Percentiles rank a stretch among this genome's conserved stretches.
Evolutionary conservation across 2,888 invertebrate genomes (phyloP).

Genomic region (Orthosia cruda): DNA sequence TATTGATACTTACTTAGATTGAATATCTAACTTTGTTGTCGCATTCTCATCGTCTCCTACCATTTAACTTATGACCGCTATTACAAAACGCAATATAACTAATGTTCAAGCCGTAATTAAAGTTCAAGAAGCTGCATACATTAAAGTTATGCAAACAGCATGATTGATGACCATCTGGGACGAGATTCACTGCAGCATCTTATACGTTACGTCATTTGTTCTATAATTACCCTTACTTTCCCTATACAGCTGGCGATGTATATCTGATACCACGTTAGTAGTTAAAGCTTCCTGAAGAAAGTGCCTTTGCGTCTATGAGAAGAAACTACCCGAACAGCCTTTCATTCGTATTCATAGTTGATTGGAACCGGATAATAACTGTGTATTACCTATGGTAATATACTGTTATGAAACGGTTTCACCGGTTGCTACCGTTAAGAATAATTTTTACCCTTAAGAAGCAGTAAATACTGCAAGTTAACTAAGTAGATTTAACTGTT

Average conservation of each 20-base stretch:
- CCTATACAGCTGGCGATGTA: conserved; percentile 20
- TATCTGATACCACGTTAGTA: conserved; percentile 22
- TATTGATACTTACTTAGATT: no score
- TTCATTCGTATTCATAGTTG: conserved; percentile 58
- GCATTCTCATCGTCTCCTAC: conserved; percentile 2
- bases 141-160: conserved; percentile 60
- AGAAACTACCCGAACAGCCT: conserved; percentile 67
- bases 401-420: conserved; percentile 40
- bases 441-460: conserved; percentile 19
- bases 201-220: conserved; percentile 51
- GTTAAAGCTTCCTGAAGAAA: conserved; percentile 76
- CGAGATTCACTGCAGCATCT: conserved; percentile 53
- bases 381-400: conserved; percentile 50
- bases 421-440: conserved; percentile 37
- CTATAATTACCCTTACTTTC: conserved; percentile 60
- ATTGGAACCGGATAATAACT: conserved; percentile 56
- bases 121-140: conserved; percentile 53
- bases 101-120: conserved; percentile 46
- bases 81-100: conserved; percentile 31
- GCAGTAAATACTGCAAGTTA: not conserved
- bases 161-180: conserved; percentile 61
- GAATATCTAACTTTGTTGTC: not conserved
- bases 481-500: not conserved
- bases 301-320: conserved; percentile 62
- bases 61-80: conserved; percentile 21